Evolutionary conservation across 2,888 invertebrate genomes (phyloP).

Genomic region (Homarus gammarus): DNA sequence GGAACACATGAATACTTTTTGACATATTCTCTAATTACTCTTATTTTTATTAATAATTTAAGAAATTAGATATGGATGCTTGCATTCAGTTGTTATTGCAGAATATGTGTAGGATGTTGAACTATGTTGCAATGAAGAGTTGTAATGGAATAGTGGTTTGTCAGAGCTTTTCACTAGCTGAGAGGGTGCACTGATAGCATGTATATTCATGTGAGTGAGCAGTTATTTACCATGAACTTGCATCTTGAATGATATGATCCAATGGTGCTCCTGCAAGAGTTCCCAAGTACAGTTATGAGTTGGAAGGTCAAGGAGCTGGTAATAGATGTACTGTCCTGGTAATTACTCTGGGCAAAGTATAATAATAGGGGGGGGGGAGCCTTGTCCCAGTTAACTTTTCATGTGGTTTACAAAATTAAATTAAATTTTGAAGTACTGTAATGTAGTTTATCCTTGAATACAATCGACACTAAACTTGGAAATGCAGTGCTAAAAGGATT

Average conservation of each 20-base stretch:
- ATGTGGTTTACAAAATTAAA: too few species aligned
- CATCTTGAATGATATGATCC: not conserved
- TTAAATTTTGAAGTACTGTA: too few species aligned
- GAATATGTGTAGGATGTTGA: not conserved
- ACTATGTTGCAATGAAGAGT: not conserved
- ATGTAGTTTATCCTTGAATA: too few species aligned
- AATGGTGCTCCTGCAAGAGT: slow-evolving; percentile 8
- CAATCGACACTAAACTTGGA: too few species aligned
- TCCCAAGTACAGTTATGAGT: not conserved
- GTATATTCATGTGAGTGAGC: not conserved
- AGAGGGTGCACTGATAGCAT: not conserved
- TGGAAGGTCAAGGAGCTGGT: not conserved
- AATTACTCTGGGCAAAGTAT: too few species aligned
- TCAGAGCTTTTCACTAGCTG: not conserved
- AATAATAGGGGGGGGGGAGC: too few species aligned
- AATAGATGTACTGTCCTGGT: not conserved
- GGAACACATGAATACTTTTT: not conserved
- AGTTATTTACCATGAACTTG: not conserved
- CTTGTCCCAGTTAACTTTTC: too few species aligned
- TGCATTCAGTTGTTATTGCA: not conserved
- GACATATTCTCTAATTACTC: not conserved
- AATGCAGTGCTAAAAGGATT: too few species aligned
- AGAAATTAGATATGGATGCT: not conserved
- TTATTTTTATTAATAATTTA: slow-evolving; percentile 3
- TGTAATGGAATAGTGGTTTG: not conserved